These are phyloP conservation scores for Rutilus rutilus DNA, from an alignment of 2,113 vertebrate genomes.

Conservation along the genomic window DNA sequence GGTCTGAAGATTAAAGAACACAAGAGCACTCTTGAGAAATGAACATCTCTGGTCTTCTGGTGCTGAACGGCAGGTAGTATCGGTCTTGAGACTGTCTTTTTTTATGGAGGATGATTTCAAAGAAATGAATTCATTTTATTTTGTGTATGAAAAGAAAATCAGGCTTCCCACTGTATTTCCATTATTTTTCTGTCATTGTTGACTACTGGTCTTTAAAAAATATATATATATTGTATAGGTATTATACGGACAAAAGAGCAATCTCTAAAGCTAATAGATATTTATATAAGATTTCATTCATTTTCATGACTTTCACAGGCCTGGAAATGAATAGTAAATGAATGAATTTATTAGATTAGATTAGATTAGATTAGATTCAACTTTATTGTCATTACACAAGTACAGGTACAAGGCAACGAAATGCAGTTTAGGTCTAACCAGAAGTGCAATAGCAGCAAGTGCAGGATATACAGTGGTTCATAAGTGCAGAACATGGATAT, in stretches of 20 bases:
- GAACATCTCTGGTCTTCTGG: background rate
- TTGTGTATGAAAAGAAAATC: background rate
- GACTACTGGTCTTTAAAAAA: background rate
- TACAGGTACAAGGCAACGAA: too few relatives aligned
- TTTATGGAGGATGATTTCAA: background rate
- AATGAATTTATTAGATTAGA: background rate
- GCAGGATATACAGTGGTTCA: too few relatives aligned
- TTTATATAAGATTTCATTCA: background rate
- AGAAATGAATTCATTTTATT: background rate
- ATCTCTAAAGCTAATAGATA: background rate
- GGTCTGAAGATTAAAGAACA: constrained; percentile 26
- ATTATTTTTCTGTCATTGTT: background rate
- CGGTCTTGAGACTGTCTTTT: background rate
- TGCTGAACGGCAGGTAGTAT: background rate
- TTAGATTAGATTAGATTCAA: too few relatives aligned
- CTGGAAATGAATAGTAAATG: background rate
- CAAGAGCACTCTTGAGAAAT: constrained; percentile 38
- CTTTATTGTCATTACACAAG: too few relatives aligned
- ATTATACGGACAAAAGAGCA: background rate
- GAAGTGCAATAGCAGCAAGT: too few relatives aligned
- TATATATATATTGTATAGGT: background rate
- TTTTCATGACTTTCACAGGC: background rate
- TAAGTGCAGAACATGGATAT: too few relatives aligned
- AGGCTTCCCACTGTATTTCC: background rate
- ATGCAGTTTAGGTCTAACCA: too few relatives aligned